Evolutionary conservation across 1,140 invertebrate genomes (phyloP).

Genomic region (Fopius arisanus): DNA sequence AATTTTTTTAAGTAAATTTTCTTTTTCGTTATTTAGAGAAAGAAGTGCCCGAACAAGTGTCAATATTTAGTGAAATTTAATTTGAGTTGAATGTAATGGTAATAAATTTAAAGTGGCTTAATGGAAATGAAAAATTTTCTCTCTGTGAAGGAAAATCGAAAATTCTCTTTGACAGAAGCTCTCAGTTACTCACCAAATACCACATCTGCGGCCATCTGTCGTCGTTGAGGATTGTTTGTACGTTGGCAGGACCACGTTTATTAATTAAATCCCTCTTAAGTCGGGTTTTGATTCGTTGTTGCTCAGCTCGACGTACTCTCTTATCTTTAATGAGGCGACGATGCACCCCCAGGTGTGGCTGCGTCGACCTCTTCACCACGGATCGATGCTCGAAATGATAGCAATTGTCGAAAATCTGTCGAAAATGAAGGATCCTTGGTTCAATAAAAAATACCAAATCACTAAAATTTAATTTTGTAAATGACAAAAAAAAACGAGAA

Average conservation of each 20-base stretch:
- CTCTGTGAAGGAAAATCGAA: not conserved
- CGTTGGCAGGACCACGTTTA: conserved; percentile 51
- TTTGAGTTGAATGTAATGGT: too few relatives aligned
- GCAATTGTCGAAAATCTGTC: conserved; percentile 80
- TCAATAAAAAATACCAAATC: too few relatives aligned
- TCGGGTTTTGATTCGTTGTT: conserved; percentile 74
- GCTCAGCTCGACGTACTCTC: conserved; percentile 76
- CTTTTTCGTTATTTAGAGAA: too few relatives aligned
- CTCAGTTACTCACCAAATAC: conserved; percentile 81
- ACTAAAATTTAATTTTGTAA: too few relatives aligned
- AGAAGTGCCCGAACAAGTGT: too few relatives aligned
- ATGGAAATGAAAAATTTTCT: not conserved
- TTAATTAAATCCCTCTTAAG: conserved; percentile 74
- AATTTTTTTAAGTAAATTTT: too few relatives aligned
- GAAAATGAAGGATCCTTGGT: too few relatives aligned
- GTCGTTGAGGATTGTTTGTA: conserved; percentile 73
- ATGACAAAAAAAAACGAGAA: too few relatives aligned
- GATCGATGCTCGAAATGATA: conserved; percentile 82
- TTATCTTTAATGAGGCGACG: conserved; percentile 72
- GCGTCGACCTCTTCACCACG: conserved; percentile 76
- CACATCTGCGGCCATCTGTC: conserved; percentile 89
- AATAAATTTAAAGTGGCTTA: not conserved
- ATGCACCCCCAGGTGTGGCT: conserved; percentile 74
- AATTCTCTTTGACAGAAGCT: not conserved
- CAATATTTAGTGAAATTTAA: too few relatives aligned